phyloP scores from a whole-genome alignment of 2,797 vertebrate genomes.

The Anniella stebbinsi region DNA sequence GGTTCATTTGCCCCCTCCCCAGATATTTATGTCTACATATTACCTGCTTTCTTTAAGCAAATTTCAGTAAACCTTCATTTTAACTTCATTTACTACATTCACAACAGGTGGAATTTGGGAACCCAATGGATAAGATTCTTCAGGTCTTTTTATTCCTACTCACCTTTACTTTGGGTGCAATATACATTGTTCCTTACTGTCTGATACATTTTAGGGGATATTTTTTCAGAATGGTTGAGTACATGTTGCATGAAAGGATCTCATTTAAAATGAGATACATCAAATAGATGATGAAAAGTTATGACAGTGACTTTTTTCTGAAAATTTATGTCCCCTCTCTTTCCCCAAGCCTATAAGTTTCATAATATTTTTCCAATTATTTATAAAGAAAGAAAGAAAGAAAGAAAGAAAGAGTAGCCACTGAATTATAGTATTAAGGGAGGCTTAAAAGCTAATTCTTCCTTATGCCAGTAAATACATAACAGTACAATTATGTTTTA shows the following conservation, averaged over 20 bases:
- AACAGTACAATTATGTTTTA: slow-evolving; percentile 56
- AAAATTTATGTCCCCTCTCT: background rate
- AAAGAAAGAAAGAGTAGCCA: background rate
- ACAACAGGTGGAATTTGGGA: background rate
- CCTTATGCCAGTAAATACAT: background rate
- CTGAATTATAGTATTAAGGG: background rate
- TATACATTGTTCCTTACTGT: background rate
- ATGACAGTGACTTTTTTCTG: background rate
- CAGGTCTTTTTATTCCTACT: background rate
- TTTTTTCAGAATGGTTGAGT: background rate
- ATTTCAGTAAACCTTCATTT: background rate
- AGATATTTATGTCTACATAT: background rate
- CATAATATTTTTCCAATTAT: background rate
- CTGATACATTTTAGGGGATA: background rate
- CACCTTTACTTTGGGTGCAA: background rate
- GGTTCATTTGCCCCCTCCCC: background rate
- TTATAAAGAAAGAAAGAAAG: background rate
- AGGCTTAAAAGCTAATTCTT: background rate
- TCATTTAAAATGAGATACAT: background rate
- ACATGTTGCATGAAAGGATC: background rate
- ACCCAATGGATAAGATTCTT: background rate
- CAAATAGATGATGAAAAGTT: background rate
- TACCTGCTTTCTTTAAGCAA: background rate
- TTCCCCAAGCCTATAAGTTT: background rate
- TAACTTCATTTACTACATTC: background rate